phyloP scores from a whole-genome alignment of 2,888 invertebrate genomes.

The Drosophila atroscutellata region DNA sequence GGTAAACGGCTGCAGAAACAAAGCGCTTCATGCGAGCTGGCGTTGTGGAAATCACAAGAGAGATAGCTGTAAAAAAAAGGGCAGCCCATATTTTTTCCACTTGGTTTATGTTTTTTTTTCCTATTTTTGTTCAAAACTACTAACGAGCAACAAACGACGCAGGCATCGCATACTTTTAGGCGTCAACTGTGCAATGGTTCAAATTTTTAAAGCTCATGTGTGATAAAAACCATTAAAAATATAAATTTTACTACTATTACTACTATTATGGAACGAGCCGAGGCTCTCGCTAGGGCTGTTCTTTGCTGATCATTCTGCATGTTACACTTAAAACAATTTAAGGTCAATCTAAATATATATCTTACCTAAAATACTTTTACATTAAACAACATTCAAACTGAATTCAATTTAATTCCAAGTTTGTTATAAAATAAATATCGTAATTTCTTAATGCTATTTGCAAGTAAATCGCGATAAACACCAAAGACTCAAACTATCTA shows the following conservation, averaged over 20 bases:
- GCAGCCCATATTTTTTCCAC: constrained; percentile 32
- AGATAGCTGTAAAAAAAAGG: constrained; percentile 57
- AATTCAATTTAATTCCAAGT: background rate
- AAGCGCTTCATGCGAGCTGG: constrained; percentile 52
- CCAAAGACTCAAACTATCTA: background rate
- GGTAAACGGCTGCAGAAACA: constrained; percentile 74
- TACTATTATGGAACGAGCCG: background rate
- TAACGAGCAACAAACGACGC: constrained; percentile 67
- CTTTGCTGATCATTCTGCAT: too few relatives aligned
- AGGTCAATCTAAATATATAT: background rate
- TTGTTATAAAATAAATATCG: background rate
- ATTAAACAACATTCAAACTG: background rate
- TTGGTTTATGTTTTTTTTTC: constrained; percentile 27
- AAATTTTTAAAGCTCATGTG: constrained; percentile 29
- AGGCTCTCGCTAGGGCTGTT: background rate
- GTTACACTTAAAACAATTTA: background rate
- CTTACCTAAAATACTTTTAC: background rate
- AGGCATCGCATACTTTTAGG: constrained; percentile 42
- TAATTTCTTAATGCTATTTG: background rate
- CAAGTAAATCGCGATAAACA: background rate
- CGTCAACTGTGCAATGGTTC: constrained; percentile 29
- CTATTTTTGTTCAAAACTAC: constrained; percentile 42
- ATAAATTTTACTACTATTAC: background rate
- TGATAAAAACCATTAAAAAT: background rate
- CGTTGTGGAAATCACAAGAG: constrained; percentile 66